phyloP scores from a whole-genome alignment of 2,888 invertebrate genomes.

The Argyresthia goedartella region DNA sequence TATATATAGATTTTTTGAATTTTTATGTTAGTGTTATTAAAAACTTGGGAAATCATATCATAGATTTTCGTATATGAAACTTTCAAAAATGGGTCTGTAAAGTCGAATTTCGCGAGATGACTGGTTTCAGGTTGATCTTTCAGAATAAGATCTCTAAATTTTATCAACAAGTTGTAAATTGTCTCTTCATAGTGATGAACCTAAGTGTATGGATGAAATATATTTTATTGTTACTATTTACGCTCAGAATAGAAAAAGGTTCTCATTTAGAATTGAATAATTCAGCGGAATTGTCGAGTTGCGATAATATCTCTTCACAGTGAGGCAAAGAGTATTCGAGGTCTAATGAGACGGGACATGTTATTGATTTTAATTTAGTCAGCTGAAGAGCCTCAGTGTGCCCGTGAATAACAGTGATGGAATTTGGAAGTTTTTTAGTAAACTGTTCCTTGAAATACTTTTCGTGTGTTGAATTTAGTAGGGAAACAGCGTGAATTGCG shows the following conservation, averaged over 20 bases:
- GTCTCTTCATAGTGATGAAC: constrained; percentile 11
- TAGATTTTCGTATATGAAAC: no score
- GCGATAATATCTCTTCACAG: neutral
- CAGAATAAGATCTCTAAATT: no score
- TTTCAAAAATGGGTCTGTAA: no score
- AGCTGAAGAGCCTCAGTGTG: no score
- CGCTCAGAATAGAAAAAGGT: neutral
- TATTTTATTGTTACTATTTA: neutral
- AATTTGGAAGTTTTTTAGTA: neutral
- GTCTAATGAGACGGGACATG: neutral
- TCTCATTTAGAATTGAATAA: neutral
- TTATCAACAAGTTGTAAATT: no score
- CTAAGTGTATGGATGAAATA: constrained; percentile 6
- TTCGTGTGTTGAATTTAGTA: neutral
- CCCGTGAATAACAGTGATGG: neutral
- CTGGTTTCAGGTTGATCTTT: no score
- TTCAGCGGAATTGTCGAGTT: neutral
- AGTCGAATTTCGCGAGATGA: no score
- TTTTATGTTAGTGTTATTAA: no score
- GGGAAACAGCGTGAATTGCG: neutral
- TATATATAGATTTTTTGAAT: no score
- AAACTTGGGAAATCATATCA: no score
- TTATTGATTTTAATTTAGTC: no score
- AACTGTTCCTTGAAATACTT: neutral
- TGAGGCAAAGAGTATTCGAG: neutral